Evolutionary conservation across 2,888 invertebrate genomes (phyloP), one percentile per base, ranked within the genome.

Genomic region (Lithophane semibrunnea): DNA sequence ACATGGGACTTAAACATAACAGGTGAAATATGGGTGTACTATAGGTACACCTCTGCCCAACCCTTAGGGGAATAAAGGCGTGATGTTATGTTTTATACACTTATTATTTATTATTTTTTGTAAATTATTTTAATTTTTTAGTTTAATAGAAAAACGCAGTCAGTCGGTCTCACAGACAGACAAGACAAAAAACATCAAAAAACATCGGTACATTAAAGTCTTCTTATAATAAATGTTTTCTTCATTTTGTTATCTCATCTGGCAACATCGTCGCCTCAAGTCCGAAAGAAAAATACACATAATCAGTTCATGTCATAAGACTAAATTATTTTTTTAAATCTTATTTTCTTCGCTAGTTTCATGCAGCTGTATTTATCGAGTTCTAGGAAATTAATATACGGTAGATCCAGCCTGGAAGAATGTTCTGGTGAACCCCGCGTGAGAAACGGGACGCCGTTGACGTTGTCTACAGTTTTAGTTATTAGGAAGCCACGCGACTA

Each of bases 231-330:
- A 63, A 67, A 60, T 65, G 7, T 60, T 79, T 54, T 49, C 37
- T 60, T 10, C 21, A 74, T 67, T 83, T 71, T 49, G 49, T 61
- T 60, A 47, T 60, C 42, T 47, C 42, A 21, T 63, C 9, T 60
- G 5, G 24, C 42, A 54, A 61, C 63, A 70, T 66, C 42, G 58
- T 70, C 54, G 80, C 37, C 61, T 58, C 61, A 63, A 60, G 49
- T 76, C 60, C 12, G n/a, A 69, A 16, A 63, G 75, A 81, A 60
- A 84, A 73, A 84, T 76, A 52, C 37, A 4, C 16, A 56, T 42
- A 76, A 75, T 80, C 73, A 84, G 67, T 83, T 75, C 37, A 18
- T 52, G 70, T 75, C 83, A 71, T 67, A 80, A 37, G n/a, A 67
- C 54, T 64, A 67, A 73, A 73, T 73, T 67, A 60, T 60, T 16